A percentile compares a stretch with the other conserved stretches of the same genome.
phyloP scores from a whole-genome alignment of 2,888 invertebrate genomes.

The Sepioteuthis lessoniana region DNA sequence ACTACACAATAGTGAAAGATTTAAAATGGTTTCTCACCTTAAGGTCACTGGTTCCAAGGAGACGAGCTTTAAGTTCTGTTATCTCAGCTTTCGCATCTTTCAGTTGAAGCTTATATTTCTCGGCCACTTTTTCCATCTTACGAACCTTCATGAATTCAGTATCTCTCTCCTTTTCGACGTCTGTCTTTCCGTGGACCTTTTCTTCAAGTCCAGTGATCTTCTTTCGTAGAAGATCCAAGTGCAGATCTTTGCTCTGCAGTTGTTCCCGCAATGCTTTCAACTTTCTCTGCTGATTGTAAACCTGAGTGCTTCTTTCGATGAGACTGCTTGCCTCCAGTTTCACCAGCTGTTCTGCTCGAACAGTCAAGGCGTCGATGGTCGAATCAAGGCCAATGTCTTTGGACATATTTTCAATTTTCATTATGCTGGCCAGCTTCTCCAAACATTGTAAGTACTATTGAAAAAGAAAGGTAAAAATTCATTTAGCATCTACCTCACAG shows the following conservation, averaged over 20 bases:
- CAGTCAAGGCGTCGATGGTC: constrained; percentile 87
- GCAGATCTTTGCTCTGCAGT: constrained; percentile 91
- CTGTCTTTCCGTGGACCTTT: constrained; percentile 67
- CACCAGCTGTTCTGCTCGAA: constrained; percentile 88
- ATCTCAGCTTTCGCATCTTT: constrained; percentile 87
- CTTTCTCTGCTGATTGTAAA: constrained; percentile 90
- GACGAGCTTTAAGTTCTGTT: constrained; percentile 84
- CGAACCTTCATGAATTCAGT: constrained; percentile 65
- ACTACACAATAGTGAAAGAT: not conserved
- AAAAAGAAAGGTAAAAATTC: constrained; percentile 13
- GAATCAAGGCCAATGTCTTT: constrained; percentile 87
- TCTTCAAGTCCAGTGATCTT: constrained; percentile 80
- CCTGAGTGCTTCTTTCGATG: constrained; percentile 89
- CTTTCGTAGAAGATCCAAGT: constrained; percentile 89
- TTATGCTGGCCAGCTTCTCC: constrained; percentile 86
- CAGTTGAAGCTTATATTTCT: constrained; percentile 86
- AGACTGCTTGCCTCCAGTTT: constrained; percentile 87
- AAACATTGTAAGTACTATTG: constrained; percentile 80
- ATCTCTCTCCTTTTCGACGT: constrained; percentile 71
- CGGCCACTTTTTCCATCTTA: constrained; percentile 88
- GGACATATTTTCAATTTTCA: constrained; percentile 89
- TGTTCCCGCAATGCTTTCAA: constrained; percentile 89
- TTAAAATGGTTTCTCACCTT: constrained; percentile 58
- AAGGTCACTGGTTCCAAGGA: constrained; percentile 72
- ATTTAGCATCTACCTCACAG: not conserved